A percentile compares a stretch with the other conserved stretches of the same genome.
Evolutionary conservation across 2,113 vertebrate genomes (phyloP).

Genomic region (Okapia johnstoni): DNA sequence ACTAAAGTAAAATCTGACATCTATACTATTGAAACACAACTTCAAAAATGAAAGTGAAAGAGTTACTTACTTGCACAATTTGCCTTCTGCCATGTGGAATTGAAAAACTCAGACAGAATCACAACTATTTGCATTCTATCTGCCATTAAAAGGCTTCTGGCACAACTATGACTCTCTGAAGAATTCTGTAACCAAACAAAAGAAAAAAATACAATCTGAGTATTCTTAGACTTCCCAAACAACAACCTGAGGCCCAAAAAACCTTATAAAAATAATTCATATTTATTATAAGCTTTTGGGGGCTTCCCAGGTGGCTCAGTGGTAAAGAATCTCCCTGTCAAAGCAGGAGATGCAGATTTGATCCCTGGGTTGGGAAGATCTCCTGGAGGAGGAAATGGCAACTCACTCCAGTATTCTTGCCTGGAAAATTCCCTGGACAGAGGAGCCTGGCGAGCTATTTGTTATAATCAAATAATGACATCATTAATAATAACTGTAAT

Average conservation of each 20-base stretch:
- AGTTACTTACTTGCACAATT: constrained; percentile 86
- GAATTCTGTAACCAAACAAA: constrained; percentile 79
- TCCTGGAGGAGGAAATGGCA: background rate
- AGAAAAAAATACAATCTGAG: constrained; percentile 14
- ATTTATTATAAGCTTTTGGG: background rate
- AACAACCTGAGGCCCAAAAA: background rate
- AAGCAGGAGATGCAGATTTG: background rate
- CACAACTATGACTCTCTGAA: constrained; percentile 87
- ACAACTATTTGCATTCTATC: constrained; percentile 91
- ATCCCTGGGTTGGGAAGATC: background rate
- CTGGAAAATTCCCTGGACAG: background rate
- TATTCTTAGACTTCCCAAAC: constrained; percentile 24
- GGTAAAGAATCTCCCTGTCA: background rate
- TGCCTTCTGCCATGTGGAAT: constrained; percentile 85
- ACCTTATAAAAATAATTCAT: background rate
- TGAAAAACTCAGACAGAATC: constrained; percentile 83
- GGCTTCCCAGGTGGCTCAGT: background rate
- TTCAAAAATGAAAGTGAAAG: constrained; percentile 13
- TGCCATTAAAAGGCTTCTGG: constrained; percentile 88
- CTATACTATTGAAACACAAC: background rate
- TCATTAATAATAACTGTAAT: background rate
- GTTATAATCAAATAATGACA: background rate
- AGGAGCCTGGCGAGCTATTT: background rate
- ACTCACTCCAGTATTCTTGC: background rate
- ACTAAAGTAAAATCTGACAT: constrained; percentile 25